These are phyloP conservation scores for Chiroxiphia lanceolata DNA, from an alignment of 2,797 vertebrate genomes.

Conservation along the genomic window DNA sequence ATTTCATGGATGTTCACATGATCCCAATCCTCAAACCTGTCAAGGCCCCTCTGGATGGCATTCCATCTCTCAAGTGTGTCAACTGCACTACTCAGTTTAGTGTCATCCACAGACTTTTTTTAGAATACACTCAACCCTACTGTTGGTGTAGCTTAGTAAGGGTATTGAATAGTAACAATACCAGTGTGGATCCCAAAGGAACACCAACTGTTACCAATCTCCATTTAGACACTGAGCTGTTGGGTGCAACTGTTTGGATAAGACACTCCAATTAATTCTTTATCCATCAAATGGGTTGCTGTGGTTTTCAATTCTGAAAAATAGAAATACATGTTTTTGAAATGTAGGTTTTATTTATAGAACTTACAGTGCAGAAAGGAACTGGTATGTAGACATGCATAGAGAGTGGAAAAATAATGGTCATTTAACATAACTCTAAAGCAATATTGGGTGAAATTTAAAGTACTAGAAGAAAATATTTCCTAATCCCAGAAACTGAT, in stretches of 20 bases:
- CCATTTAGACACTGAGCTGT: background rate
- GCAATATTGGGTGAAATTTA: background rate
- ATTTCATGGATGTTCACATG: background rate
- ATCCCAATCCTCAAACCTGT: background rate
- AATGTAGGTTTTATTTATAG: background rate
- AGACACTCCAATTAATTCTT: background rate
- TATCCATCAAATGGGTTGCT: background rate
- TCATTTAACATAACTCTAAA: background rate
- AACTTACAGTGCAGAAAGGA: background rate
- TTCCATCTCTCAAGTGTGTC: background rate
- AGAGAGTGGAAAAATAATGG: background rate
- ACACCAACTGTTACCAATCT: background rate
- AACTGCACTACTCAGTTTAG: background rate
- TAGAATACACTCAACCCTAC: background rate
- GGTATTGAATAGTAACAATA: rapidly evolving
- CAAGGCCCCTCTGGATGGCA: background rate
- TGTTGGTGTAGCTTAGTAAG: background rate
- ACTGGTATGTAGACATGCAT: background rate
- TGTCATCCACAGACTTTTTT: background rate
- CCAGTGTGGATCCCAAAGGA: background rate
- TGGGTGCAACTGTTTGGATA: background rate
- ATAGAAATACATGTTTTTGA: background rate
- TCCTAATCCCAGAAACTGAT: background rate
- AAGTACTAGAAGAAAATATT: background rate
- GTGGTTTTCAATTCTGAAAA: background rate